Evolutionary conservation across 1,140 invertebrate species (phyloP).

Genomic region (Cherax destructor): DNA sequence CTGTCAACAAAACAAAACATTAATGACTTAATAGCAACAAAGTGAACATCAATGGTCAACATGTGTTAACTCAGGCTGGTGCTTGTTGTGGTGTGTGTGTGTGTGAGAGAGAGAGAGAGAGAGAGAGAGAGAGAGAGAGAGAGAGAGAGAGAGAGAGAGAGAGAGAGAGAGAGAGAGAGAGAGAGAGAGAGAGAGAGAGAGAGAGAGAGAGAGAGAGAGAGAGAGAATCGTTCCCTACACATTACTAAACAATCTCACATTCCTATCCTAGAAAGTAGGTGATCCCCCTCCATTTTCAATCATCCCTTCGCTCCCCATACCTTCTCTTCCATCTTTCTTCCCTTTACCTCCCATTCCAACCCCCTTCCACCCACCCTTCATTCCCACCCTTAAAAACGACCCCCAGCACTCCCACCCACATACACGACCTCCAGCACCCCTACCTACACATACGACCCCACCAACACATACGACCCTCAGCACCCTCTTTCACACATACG

Average conservation of each 20-base stretch:
- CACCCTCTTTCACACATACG: no score
- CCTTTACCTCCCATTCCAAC: neutral
- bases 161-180: constrained; percentile 1
- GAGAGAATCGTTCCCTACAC: no score
- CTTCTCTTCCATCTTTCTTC: neutral
- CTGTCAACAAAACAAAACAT: constrained; percentile 10
- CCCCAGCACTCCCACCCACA: no score
- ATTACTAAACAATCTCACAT: no score
- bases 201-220: neutral
- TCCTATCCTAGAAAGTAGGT: no score
- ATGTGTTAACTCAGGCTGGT: neutral
- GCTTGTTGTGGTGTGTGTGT: neutral
- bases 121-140: constrained; percentile 15
- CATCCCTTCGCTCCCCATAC: neutral
- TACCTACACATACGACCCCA: no score
- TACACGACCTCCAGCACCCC: no score
- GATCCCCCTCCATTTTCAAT: no score
- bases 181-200: neutral
- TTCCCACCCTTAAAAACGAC: neutral
- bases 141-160: constrained; percentile 2
- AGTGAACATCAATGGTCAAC: neutral
- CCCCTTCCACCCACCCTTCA: neutral
- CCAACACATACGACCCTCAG: no score
- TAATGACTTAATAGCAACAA: neutral
- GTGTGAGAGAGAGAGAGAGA: neutral